Conservation (phyloP, 2,113 vertebrate species). For the Sarotherodon lohbergeri region DNA sequence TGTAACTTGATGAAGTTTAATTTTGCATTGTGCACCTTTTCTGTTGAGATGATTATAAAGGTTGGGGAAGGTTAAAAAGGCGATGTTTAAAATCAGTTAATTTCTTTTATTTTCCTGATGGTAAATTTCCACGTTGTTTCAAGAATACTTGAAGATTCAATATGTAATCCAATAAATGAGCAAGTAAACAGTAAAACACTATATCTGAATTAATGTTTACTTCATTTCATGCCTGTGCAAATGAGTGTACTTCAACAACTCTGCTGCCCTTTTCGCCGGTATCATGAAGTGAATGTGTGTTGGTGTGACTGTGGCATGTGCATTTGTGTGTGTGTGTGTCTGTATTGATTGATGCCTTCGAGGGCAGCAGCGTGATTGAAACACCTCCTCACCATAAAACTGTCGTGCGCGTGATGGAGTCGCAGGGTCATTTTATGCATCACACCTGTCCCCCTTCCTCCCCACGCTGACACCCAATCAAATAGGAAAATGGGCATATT, state of each 20-base stretch:
- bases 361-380: slow-evolving; percentile 67
- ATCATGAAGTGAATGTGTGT: slow-evolving; percentile 7
- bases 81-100: neutral
- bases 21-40: neutral
- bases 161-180: neutral
- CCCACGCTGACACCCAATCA: slow-evolving; percentile 62
- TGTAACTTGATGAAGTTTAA: neutral
- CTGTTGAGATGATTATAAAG: neutral
- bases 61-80: neutral
- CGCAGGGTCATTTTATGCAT: slow-evolving; percentile 69
- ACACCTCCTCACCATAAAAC: slow-evolving; percentile 72
- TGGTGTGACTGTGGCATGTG: neutral
- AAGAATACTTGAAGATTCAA: neutral
- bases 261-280: slow-evolving; percentile 30
- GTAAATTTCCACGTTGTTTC: neutral
- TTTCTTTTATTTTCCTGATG: neutral
- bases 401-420: slow-evolving; percentile 69
- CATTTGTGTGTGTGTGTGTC: neutral
- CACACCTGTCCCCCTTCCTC: slow-evolving; percentile 68
- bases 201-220: neutral
- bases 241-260: slow-evolving; percentile 8
- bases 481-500: slow-evolving; percentile 74
- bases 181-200: neutral
- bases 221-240: neutral
- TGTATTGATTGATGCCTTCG: slow-evolving; percentile 61